These are phyloP conservation scores for Electrophaes corylata DNA, from an alignment of 2,888 invertebrate species.

Conservation along the genomic window DNA sequence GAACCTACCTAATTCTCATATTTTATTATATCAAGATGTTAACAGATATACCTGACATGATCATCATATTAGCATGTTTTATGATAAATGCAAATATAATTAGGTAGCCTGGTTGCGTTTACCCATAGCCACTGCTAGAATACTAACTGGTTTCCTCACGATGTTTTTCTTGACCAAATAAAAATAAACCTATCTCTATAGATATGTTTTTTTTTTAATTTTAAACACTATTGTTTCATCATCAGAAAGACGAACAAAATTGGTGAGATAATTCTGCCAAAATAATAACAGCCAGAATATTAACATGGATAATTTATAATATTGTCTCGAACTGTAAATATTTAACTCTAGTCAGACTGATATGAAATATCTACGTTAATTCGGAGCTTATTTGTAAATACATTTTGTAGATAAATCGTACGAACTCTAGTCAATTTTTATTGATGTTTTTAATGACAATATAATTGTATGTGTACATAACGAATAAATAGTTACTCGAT, in stretches of 20 bases:
- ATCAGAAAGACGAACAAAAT: not conserved
- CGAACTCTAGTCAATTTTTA: constrained; percentile 80
- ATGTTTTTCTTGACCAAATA: too few species aligned
- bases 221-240: too few species aligned
- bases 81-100: too few species aligned
- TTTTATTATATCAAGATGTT: not conserved
- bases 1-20: not conserved
- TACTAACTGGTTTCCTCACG: too few species aligned
- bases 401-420: constrained; percentile 71
- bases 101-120: not conserved
- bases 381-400: constrained; percentile 81
- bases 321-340: constrained; percentile 43
- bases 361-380: constrained; percentile 70
- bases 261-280: not conserved
- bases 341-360: constrained; percentile 71
- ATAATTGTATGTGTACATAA: constrained; percentile 71
- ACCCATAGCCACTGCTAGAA: not conserved
- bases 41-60: not conserved
- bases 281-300: constrained; percentile 30
- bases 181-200: too few species aligned
- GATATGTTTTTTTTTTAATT: too few species aligned
- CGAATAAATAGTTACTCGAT: constrained; percentile 65
- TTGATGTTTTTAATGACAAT: constrained; percentile 80
- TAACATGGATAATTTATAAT: constrained; percentile 33
- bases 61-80: not conserved